Conservation (phyloP, 2,888 invertebrate species). For the Volucella zonaria region DNA sequence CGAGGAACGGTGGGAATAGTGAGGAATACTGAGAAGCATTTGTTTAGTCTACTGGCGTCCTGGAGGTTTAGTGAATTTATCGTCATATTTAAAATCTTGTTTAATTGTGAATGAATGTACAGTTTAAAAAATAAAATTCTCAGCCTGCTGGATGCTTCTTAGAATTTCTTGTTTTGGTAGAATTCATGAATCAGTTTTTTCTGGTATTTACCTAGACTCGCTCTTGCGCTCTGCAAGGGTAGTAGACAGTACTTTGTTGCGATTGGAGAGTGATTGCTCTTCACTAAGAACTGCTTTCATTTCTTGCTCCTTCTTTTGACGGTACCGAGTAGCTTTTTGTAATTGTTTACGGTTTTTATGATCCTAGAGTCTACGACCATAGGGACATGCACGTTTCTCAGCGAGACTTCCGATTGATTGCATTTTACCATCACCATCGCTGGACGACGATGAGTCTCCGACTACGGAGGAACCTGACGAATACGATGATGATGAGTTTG, state of each 20-base stretch:
- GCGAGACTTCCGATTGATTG: slow-evolving; percentile 68
- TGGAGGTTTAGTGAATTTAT: background rate
- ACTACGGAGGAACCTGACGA: slow-evolving; percentile 68
- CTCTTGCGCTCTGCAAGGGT: slow-evolving; percentile 90
- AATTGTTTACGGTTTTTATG: slow-evolving; percentile 94
- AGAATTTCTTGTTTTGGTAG: slow-evolving; percentile 85
- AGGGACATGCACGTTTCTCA: slow-evolving; percentile 86
- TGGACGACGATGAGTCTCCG: slow-evolving; percentile 79
- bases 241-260: slow-evolving; percentile 87
- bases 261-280: slow-evolving; percentile 87
- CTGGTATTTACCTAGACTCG: slow-evolving; percentile 90
- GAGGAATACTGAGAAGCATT: too few species aligned
- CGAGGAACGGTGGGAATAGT: too few species aligned
- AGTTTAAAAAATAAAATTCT: slow-evolving; percentile 24
- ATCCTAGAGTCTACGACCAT: slow-evolving; percentile 88
- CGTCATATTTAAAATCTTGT: too few species aligned
- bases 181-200: slow-evolving; percentile 94
- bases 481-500: slow-evolving; percentile 77
- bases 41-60: too few species aligned
- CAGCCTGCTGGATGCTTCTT: slow-evolving; percentile 80
- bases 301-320: slow-evolving; percentile 94
- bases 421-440: slow-evolving; percentile 80
- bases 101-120: too few species aligned
- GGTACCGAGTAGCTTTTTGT: slow-evolving; percentile 95
- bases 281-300: slow-evolving; percentile 89